Evolutionary conservation across 2,888 invertebrate genomes (phyloP).

Genomic region (Lepeophtheirus nordmannii): DNA sequence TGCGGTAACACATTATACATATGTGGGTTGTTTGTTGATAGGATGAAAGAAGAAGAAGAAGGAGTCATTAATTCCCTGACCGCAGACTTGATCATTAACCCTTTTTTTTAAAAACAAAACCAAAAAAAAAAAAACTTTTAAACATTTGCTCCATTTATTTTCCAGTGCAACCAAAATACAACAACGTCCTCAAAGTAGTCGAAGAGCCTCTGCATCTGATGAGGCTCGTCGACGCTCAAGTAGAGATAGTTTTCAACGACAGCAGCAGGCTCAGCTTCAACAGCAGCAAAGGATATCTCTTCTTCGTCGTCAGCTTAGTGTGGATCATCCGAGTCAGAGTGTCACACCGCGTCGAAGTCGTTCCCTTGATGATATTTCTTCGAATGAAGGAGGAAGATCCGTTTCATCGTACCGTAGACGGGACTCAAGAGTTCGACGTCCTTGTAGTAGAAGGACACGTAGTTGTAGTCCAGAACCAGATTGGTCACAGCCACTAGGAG

Average conservation of each 20-base stretch:
- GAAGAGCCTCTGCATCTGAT: not conserved
- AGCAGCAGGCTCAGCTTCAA: not conserved
- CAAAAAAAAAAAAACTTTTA: no score
- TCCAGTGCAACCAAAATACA: not conserved
- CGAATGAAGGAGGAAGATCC: not conserved
- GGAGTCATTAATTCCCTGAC: no score
- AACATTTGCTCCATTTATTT: not conserved
- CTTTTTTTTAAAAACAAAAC: not conserved
- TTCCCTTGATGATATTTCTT: not conserved
- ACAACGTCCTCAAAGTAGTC: conserved; percentile 3
- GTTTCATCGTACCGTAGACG: not conserved
- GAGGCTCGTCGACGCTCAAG: not conserved
- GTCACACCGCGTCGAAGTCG: not conserved
- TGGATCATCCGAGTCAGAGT: not conserved
- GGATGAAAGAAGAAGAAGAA: no score
- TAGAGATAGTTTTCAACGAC: no score
- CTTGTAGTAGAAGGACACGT: not conserved
- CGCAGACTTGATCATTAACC: no score
- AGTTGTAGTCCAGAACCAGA: not conserved
- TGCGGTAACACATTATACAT: no score
- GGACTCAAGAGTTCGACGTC: not conserved
- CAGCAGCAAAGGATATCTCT: not conserved
- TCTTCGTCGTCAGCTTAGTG: not conserved
- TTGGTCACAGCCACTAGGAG: not conserved
- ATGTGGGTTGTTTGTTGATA: no score